A percentile compares a stretch with the other conserved stretches of the same genome.
phyloP scores from a whole-genome alignment of 2,888 invertebrate genomes.

The Suillia variegata region DNA sequence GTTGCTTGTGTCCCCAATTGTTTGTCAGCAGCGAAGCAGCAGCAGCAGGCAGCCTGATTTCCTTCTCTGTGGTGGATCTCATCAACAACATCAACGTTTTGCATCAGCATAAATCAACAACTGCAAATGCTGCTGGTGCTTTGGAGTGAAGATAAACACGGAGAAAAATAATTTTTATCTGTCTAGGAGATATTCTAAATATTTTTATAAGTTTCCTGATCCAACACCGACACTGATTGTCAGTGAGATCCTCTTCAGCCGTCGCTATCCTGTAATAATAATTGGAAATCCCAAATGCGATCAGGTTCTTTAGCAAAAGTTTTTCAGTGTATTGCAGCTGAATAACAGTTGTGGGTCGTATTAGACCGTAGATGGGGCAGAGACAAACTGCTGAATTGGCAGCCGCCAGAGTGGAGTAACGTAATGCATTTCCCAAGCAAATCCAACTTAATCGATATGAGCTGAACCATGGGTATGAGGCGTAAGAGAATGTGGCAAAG shows the following conservation, averaged over 20 bases:
- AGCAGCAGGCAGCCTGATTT: slow-evolving; percentile 10
- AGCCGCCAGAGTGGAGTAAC: background rate
- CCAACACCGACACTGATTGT: no score
- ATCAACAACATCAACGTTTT: slow-evolving; percentile 25
- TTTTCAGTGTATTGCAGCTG: no score
- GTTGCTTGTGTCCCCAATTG: slow-evolving; percentile 5
- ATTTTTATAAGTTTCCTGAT: no score
- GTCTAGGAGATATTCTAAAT: no score
- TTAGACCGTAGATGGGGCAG: background rate
- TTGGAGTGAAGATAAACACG: no score
- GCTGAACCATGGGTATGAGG: background rate
- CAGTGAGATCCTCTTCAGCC: no score
- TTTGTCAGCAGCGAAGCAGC: background rate
- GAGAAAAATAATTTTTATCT: no score
- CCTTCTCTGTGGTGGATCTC: slow-evolving; percentile 21
- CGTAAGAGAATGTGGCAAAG: no score
- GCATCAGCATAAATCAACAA: background rate
- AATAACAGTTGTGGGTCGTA: background rate
- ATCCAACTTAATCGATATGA: background rate
- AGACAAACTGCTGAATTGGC: background rate
- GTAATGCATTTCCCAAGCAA: background rate
- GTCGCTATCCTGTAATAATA: no score
- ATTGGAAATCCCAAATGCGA: no score
- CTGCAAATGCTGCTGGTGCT: background rate
- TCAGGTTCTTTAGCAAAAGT: no score